phyloP scores from a whole-genome alignment of 2,113 vertebrate species.

The Semicossyphus pulcher region DNA sequence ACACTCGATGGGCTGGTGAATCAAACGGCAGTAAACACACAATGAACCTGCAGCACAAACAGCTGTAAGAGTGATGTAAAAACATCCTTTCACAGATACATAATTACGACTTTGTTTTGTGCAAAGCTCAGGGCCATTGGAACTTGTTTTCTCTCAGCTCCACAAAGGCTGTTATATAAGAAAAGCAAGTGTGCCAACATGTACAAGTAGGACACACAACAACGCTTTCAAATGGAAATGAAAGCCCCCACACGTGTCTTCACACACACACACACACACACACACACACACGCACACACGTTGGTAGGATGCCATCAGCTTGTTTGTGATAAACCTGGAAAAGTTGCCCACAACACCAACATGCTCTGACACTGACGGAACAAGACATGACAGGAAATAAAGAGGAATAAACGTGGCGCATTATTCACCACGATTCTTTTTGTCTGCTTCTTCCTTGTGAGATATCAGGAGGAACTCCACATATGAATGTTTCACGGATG shows the following conservation, averaged over 20 bases:
- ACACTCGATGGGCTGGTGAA: too few relatives aligned
- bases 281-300: conserved; percentile 1
- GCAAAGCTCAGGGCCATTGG: neutral
- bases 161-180: conserved; percentile 33
- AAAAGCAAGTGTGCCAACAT: conserved; percentile 19
- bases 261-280: conserved; percentile 2
- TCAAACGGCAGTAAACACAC: neutral
- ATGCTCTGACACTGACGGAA: neutral
- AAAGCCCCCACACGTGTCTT: conserved; percentile 3
- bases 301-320: conserved; percentile 15
- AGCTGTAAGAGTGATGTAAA: neutral
- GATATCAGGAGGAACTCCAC: neutral
- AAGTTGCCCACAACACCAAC: neutral
- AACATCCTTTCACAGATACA: neutral
- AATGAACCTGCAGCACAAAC: neutral
- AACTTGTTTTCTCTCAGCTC: conserved; percentile 2
- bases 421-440: too few relatives aligned
- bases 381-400: neutral
- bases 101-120: neutral
- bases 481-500: neutral
- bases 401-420: neutral
- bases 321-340: neutral
- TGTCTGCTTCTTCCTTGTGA: too few relatives aligned
- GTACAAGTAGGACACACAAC: conserved; percentile 42
- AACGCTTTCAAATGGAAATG: conserved; percentile 35